Base-by-base conservation (phyloP, 1,140 invertebrate species). In the Hylaeus anthracinus region DNA sequence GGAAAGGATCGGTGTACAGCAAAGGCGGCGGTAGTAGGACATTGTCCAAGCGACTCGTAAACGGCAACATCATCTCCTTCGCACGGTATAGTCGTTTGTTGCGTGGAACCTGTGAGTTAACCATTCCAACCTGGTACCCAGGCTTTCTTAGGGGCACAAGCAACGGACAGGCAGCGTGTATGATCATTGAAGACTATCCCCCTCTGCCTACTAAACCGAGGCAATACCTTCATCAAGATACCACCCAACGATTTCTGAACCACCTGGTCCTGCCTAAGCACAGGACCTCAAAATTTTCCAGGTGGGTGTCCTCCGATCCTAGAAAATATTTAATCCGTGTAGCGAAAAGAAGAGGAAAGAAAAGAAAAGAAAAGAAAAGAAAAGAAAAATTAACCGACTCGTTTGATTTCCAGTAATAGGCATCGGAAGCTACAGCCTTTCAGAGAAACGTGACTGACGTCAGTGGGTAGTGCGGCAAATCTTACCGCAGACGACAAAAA, bases 241-340 rank as follows among this genome's bases (percentile, higher is more conserved):
- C 90, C 87, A 92, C 86, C 90, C 90, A 91, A 90, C 92, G 88
- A 91, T 91, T 91, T 85, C 81, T 92, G 85, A 93, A 90, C 75
- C 90, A 91, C 82, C 84, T 92, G 88, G 88, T 93, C 89, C 90
- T 93, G 90, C 92, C 92, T 61, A 93, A 93, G 80, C 93, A 88
- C 94, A 98, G 97, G 96, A 97, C 96, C 96, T 97, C 97, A 96
- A 97, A 97, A 97, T 97, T 97, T 96, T 96, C 96, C 94, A 98
- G 92, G 92, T 93, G 53, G 10, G 39, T 73, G 1, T n/a, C 14
- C 15, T 0, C 2, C 39, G 10, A 1, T 51, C 51, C 8, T 51
- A 8, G 9, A 51, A 51, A 26, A 26, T 26, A 26, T 26, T 26
- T 26, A 26, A 26, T 26, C 26, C 26, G 26, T 26, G 26, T 26